These are phyloP conservation scores for Apus apus DNA, from an alignment of 2,113 vertebrate genomes.

Conservation along the genomic window DNA sequence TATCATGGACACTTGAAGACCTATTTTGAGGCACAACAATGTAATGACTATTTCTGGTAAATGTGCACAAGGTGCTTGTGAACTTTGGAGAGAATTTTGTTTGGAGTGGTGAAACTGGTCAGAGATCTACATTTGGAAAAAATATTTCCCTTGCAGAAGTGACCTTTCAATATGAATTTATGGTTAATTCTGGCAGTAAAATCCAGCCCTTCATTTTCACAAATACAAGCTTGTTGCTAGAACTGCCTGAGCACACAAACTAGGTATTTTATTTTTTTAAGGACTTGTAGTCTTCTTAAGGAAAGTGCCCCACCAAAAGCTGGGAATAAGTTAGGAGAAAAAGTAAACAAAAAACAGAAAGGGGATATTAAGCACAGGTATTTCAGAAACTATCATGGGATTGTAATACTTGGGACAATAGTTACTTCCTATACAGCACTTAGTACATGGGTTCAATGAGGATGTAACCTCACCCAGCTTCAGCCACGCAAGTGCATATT, in stretches of 20 bases:
- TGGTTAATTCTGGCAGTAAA: constrained; percentile 17
- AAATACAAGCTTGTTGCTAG: background rate
- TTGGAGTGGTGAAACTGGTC: background rate
- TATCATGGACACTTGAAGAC: background rate
- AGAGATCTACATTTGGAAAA: constrained; percentile 28
- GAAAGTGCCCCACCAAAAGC: background rate
- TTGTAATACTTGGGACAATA: background rate
- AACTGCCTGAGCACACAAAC: constrained; percentile 4
- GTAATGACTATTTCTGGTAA: background rate
- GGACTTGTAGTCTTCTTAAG: background rate
- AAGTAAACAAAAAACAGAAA: background rate
- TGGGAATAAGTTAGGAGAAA: background rate
- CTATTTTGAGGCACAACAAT: background rate
- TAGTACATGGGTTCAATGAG: background rate
- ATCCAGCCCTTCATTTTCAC: constrained; percentile 6
- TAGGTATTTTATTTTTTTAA: background rate
- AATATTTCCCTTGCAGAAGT: background rate
- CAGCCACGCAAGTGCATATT: background rate
- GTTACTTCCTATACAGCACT: background rate
- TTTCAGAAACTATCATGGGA: background rate
- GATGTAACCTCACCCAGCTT: background rate
- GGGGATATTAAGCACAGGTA: background rate
- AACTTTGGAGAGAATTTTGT: background rate
- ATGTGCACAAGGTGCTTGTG: background rate
- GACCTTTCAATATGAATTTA: constrained; percentile 23